Percentiles rank a stretch among this genome's conserved stretches.
Conservation (phyloP, 2,888 invertebrate genomes). For the Pheosia gnoma region DNA sequence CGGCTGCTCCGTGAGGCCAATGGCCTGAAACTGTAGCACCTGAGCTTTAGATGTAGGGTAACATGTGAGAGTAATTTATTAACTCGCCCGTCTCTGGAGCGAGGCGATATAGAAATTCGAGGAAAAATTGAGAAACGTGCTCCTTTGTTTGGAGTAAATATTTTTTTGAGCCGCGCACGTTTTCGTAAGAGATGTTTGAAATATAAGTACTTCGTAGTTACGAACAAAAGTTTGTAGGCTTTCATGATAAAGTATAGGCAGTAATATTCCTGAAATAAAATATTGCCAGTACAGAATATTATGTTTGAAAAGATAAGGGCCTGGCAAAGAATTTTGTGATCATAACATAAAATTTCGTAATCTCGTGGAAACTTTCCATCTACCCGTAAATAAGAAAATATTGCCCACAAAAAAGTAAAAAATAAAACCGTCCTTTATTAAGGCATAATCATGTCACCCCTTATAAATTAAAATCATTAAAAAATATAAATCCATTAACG, state of each 20-base stretch:
- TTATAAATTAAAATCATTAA: constrained; percentile 51
- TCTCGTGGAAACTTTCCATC: too few species aligned
- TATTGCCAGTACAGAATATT: not conserved
- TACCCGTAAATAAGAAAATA: not conserved
- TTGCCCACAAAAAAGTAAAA: constrained; percentile 10
- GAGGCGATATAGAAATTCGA: constrained; percentile 37
- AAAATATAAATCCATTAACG: constrained; percentile 54
- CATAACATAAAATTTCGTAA: too few species aligned
- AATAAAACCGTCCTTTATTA: constrained; percentile 34
- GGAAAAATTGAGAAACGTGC: constrained; percentile 31
- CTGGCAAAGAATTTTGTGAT: too few species aligned
- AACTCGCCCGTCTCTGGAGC: constrained; percentile 43
- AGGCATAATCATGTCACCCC: constrained; percentile 42
- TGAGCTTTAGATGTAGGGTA: constrained; percentile 53
- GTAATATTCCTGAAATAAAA: not conserved
- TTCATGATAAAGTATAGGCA: not conserved
- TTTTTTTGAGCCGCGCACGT: not conserved
- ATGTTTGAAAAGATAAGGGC: not conserved
- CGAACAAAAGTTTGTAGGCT: not conserved
- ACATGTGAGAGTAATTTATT: constrained; percentile 62
- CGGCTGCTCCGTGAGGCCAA: constrained; percentile 60
- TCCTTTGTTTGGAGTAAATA: constrained; percentile 30
- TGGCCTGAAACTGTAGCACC: constrained; percentile 61
- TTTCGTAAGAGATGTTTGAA: not conserved
- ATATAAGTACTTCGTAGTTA: constrained; percentile 3